phyloP scores from a whole-genome alignment of 2,888 invertebrate genomes.

The Drosophila diplacantha region DNA sequence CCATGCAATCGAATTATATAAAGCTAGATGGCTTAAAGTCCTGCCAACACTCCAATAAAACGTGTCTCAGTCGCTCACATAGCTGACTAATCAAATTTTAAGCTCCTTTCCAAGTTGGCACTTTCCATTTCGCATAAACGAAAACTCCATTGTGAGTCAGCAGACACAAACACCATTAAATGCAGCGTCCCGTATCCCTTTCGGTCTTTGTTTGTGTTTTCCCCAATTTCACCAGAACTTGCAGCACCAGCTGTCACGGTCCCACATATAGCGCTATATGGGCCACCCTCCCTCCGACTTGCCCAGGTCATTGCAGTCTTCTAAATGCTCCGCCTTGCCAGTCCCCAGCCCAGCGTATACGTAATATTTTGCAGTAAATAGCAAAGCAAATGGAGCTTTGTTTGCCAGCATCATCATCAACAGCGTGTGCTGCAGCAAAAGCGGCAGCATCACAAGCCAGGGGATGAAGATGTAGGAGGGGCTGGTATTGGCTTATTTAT shows the following conservation, averaged over 20 bases:
- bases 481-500: constrained; percentile 59
- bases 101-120: constrained; percentile 6
- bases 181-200: constrained; percentile 29
- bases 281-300: constrained; percentile 3
- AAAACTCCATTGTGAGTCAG: constrained; percentile 34
- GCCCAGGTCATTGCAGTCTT: constrained; percentile 35
- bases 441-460: constrained; percentile 7
- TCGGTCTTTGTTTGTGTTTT: constrained; percentile 22
- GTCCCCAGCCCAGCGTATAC: constrained; percentile 50
- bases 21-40: constrained; percentile 8
- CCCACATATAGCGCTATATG: constrained; percentile 2
- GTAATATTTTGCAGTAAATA: constrained; percentile 56
- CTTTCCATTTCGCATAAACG: constrained; percentile 31
- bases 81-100: constrained; percentile 11
- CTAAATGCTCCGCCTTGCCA: constrained; percentile 16
- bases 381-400: constrained; percentile 62
- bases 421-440: constrained; percentile 3
- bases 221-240: constrained; percentile 39
- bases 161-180: constrained; percentile 58
- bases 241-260: constrained; percentile 45
- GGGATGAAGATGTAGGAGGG: not conserved
- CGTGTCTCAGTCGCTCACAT: not conserved
- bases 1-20: constrained; percentile 6
- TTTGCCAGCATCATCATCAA: constrained; percentile 44
- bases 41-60: constrained; percentile 4